A percentile compares a stretch with the other conserved stretches of the same genome.
Evolutionary conservation across 2,797 vertebrate genomes (phyloP).

Genomic region (Coilia nasus): DNA sequence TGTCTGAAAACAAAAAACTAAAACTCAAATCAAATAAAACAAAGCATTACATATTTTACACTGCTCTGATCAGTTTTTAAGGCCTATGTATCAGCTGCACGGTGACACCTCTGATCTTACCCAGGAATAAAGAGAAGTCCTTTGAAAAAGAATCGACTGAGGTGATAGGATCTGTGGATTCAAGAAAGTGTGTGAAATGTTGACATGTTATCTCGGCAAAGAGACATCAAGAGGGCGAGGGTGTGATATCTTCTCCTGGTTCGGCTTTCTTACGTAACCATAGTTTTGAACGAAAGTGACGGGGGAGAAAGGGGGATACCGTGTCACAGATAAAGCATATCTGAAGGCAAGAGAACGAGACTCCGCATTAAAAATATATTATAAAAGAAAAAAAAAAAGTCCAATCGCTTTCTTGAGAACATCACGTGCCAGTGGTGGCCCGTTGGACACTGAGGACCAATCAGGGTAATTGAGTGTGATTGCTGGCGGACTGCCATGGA

Average conservation of each 20-base stretch:
- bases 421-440: background rate
- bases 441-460: background rate
- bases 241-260: conserved; percentile 14
- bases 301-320: background rate
- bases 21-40: conserved; percentile 40
- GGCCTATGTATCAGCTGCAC: conserved; percentile 35
- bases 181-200: conserved; percentile 41
- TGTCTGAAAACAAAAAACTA: background rate
- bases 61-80: conserved; percentile 30
- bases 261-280: conserved; percentile 23
- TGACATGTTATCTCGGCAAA: conserved; percentile 39
- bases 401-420: background rate
- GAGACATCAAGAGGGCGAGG: conserved; percentile 44
- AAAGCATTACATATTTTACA: conserved; percentile 38
- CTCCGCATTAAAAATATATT: too few species aligned
- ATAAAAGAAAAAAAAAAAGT: background rate
- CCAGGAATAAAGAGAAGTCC: conserved; percentile 40
- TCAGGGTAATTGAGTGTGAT: conserved; percentile 5
- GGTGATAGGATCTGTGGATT: conserved; percentile 48
- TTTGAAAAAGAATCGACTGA: conserved; percentile 31
- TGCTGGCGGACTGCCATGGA: background rate
- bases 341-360: background rate
- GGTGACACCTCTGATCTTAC: conserved; percentile 38
- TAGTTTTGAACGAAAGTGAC: background rate
- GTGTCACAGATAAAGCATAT: background rate